Evolutionary conservation across 1,140 invertebrate species (phyloP).

Genomic region (Microvelia longipes): DNA sequence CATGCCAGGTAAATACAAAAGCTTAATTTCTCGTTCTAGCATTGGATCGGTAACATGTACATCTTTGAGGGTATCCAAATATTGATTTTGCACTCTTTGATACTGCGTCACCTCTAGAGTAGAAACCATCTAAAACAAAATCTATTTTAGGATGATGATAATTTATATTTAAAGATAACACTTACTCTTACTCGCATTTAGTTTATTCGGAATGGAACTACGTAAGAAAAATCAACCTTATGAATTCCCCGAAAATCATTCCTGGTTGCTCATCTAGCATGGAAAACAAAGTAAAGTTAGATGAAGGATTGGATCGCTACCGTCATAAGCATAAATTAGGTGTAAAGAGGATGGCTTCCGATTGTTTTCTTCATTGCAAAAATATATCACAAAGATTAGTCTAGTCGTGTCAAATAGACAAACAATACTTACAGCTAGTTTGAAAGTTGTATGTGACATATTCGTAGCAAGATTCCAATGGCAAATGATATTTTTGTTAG

Average conservation of each 20-base stretch:
- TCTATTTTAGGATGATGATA: background rate
- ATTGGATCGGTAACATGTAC: conserved; percentile 38
- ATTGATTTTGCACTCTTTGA: conserved; percentile 36
- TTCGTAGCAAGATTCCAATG: conserved; percentile 57
- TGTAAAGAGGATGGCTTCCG: background rate
- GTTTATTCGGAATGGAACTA: too few species aligned
- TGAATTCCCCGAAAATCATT: background rate
- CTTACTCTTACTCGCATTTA: too few species aligned
- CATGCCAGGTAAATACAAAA: conserved; percentile 46
- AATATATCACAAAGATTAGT: background rate
- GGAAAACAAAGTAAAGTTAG: too few species aligned
- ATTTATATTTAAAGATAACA: too few species aligned
- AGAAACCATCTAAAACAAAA: background rate
- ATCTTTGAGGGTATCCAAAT: conserved; percentile 43
- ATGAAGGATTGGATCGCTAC: too few species aligned
- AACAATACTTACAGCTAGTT: conserved; percentile 23
- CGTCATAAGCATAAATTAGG: background rate
- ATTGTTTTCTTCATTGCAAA: background rate
- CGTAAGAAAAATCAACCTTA: background rate
- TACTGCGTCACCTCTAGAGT: background rate
- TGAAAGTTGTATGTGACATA: conserved; percentile 35
- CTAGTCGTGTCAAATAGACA: background rate
- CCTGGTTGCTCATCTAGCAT: too few species aligned
- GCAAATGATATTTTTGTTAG: conserved; percentile 35
- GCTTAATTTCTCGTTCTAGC: conserved; percentile 45